Evolutionary conservation across 2,113 vertebrate species (phyloP).

Genomic region (Ptilorrhoa leucosticta): DNA sequence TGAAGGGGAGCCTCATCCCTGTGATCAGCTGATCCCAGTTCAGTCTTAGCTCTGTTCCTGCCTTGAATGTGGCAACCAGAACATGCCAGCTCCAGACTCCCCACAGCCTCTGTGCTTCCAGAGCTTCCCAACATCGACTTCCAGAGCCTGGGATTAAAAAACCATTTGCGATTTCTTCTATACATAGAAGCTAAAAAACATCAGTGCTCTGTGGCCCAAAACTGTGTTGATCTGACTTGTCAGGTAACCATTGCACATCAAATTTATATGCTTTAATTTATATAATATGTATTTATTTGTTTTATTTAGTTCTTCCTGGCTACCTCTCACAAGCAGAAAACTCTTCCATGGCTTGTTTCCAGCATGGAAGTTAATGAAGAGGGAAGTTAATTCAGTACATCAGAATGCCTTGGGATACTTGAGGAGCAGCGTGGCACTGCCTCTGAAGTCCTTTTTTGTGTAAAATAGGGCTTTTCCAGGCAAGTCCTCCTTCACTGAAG

Average conservation of each 20-base stretch:
- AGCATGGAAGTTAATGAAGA: not conserved
- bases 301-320: not conserved
- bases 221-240: not conserved
- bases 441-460: not conserved
- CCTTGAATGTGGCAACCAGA: not conserved
- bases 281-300: not conserved
- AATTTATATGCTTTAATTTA: not conserved
- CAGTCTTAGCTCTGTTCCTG: not conserved
- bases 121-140: not conserved
- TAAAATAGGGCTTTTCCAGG: not conserved
- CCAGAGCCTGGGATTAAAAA: not conserved
- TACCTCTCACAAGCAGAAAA: not conserved
- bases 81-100: fast-evolving
- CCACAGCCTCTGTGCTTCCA: not conserved
- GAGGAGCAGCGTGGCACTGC: not conserved
- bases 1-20: not conserved
- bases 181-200: not conserved
- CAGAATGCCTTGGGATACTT: not conserved
- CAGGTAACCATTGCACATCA: not conserved
- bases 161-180: not conserved
- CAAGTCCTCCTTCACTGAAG: not conserved
- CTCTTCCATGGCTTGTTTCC: not conserved
- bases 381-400: not conserved
- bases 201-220: not conserved
- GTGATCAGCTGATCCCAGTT: fast-evolving